Conservation (phyloP, 2,888 invertebrate genomes). For the Drosophila villosipedis region DNA sequence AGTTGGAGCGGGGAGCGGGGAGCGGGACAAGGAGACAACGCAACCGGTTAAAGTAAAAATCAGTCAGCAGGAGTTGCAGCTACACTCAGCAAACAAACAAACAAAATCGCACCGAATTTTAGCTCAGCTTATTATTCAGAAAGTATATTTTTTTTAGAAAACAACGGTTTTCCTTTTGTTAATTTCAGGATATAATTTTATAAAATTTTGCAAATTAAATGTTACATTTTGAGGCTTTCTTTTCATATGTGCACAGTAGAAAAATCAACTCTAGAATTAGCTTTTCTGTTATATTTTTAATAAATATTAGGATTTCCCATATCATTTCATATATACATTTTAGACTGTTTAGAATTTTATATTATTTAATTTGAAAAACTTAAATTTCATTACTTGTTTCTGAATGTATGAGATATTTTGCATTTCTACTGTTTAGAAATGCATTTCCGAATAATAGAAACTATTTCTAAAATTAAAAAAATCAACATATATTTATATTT, state of each 20-base stretch:
- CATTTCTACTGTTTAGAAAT: not conserved
- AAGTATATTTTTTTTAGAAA: not conserved
- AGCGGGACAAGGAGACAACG: not conserved
- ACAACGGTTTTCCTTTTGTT: not conserved
- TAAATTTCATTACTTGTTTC: not conserved
- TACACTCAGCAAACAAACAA: not conserved
- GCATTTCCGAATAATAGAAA: too few relatives aligned
- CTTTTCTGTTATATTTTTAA: too few relatives aligned
- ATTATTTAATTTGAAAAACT: too few relatives aligned
- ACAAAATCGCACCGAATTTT: not conserved
- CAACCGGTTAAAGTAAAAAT: conserved; percentile 56
- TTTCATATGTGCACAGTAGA: too few relatives aligned
- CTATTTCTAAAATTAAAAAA: too few relatives aligned
- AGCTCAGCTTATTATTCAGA: not conserved
- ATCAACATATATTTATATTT: not conserved
- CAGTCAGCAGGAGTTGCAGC: conserved; percentile 58
- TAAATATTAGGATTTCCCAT: too few relatives aligned
- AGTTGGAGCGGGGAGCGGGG: not conserved
- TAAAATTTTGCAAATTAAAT: not conserved
- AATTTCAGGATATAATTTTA: not conserved
- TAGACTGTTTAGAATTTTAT: too few relatives aligned
- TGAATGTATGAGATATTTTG: too few relatives aligned
- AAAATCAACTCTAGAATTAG: too few relatives aligned
- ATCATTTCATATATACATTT: too few relatives aligned
- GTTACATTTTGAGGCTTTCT: rapidly evolving